These are phyloP conservation scores for Selenia dentaria DNA, from an alignment of 2,888 invertebrate genomes.

Conservation along the genomic window DNA sequence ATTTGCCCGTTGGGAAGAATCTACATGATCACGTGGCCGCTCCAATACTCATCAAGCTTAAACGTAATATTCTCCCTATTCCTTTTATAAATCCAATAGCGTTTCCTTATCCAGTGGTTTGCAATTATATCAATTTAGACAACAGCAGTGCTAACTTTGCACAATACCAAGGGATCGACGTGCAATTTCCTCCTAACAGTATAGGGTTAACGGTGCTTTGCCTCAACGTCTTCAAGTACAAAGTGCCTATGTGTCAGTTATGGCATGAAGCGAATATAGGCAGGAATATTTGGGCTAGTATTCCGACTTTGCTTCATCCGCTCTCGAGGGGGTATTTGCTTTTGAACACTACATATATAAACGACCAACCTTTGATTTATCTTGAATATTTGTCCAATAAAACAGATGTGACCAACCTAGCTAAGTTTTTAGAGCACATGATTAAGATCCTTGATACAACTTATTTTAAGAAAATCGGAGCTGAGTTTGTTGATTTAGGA, in stretches of 20 bases:
- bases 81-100: constrained; percentile 25
- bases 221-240: constrained; percentile 77
- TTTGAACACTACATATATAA: constrained; percentile 79
- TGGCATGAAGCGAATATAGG: constrained; percentile 36
- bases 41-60: constrained; percentile 37
- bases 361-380: constrained; percentile 82
- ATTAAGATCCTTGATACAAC: constrained; percentile 30
- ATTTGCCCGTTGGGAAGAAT: constrained; percentile 71
- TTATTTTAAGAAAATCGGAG: constrained; percentile 32
- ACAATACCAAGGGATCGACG: constrained; percentile 37
- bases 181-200: constrained; percentile 18
- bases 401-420: constrained; percentile 24
- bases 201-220: constrained; percentile 25
- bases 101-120: constrained; percentile 31
- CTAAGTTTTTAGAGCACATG: constrained; percentile 29
- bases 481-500: constrained; percentile 29
- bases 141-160: constrained; percentile 34
- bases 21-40: constrained; percentile 68
- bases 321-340: constrained; percentile 78
- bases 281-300: constrained; percentile 27
- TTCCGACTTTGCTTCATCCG: constrained; percentile 53
- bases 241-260: constrained; percentile 36
- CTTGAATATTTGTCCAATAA: constrained; percentile 71
- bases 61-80: background rate
- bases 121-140: constrained; percentile 31